These are phyloP conservation scores for Auanema freiburgensis DNA, from an alignment of 2,888 invertebrate genomes.

Conservation along the genomic window DNA sequence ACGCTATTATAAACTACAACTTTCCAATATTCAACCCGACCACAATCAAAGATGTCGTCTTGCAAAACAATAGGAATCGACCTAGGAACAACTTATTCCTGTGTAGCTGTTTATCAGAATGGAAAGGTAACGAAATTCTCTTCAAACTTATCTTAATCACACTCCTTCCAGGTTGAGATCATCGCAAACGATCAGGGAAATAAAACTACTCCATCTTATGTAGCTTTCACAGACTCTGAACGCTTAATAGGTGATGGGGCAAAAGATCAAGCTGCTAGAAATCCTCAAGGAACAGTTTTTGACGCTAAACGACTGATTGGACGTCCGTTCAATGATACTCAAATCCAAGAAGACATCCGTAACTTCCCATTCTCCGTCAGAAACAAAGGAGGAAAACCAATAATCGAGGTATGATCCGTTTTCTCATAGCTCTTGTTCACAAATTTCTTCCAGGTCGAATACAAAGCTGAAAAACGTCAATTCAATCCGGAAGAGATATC, in stretches of 20 bases:
- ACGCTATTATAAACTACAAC: constrained; percentile 15
- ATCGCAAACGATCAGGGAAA: constrained; percentile 72
- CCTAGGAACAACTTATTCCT: constrained; percentile 44
- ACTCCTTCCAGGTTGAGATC: constrained; percentile 66
- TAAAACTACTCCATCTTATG: constrained; percentile 75
- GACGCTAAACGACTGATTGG: constrained; percentile 67
- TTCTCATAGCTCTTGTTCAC: background rate
- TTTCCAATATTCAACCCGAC: constrained; percentile 4
- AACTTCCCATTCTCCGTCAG: constrained; percentile 62
- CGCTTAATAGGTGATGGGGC: constrained; percentile 68
- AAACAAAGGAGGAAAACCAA: constrained; percentile 42
- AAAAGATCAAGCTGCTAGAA: constrained; percentile 69
- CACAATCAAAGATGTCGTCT: constrained; percentile 34
- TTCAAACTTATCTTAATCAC: background rate
- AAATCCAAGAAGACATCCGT: constrained; percentile 59
- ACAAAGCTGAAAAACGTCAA: constrained; percentile 83
- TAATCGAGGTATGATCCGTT: constrained; percentile 73
- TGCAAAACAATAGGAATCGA: constrained; percentile 50
- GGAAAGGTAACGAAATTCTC: constrained; percentile 25
- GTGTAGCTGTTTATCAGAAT: constrained; percentile 42
- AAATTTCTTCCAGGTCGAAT: constrained; percentile 72
- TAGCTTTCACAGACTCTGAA: constrained; percentile 69
- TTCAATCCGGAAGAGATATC: too few species aligned
- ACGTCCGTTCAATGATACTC: constrained; percentile 66
- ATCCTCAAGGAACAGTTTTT: constrained; percentile 63